These are phyloP conservation scores for Halcyon badia DNA, from an alignment of 2,797 vertebrate genomes.

Conservation along the genomic window DNA sequence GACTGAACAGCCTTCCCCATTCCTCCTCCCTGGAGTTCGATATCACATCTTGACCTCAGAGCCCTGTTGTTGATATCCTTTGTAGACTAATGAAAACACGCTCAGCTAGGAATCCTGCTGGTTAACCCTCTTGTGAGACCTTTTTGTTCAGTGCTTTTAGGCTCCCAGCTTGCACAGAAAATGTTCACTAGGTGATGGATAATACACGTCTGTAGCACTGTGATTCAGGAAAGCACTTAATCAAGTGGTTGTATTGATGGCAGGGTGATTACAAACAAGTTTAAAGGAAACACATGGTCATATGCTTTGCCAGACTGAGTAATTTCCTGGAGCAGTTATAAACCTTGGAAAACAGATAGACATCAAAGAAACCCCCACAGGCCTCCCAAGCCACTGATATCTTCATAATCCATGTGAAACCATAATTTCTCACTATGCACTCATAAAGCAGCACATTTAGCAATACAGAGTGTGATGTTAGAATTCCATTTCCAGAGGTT, in stretches of 20 bases:
- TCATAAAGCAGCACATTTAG: not conserved
- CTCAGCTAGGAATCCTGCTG: not conserved
- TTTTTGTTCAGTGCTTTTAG: not conserved
- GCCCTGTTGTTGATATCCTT: not conserved
- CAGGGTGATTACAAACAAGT: not conserved
- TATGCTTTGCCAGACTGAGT: not conserved
- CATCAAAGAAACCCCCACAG: not conserved
- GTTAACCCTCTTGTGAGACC: not conserved
- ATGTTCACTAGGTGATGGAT: not conserved
- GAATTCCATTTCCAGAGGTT: not conserved
- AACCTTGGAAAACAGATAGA: not conserved
- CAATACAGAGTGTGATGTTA: not conserved
- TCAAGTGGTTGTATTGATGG: constrained; percentile 22
- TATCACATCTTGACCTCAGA: not conserved
- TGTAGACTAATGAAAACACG: not conserved
- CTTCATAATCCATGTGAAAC: not conserved
- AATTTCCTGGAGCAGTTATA: not conserved
- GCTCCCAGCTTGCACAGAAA: not conserved
- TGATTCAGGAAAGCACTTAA: constrained; percentile 19
- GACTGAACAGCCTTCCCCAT: not conserved
- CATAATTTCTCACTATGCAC: not conserved
- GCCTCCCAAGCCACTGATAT: not conserved
- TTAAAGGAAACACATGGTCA: not conserved
- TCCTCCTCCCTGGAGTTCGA: not conserved
- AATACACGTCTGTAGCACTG: not conserved